These are phyloP conservation scores for Entomobrya multifasciata DNA, from an alignment of 2,888 invertebrate species.

Conservation along the genomic window DNA sequence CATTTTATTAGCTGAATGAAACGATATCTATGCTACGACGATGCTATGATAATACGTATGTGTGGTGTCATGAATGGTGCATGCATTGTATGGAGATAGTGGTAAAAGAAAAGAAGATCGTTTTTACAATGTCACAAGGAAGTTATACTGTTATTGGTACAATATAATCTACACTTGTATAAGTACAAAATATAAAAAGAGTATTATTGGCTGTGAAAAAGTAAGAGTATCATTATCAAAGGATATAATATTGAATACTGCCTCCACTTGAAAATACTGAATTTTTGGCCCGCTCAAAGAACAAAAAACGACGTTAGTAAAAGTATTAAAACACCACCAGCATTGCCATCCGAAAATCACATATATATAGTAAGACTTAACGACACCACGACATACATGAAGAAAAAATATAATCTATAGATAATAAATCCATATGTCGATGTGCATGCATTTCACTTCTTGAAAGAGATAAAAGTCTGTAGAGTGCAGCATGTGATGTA, in stretches of 20 bases:
- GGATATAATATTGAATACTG: conserved; percentile 41
- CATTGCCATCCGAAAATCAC: conserved; percentile 6
- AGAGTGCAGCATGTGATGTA: not conserved
- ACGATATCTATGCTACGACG: conserved; percentile 59
- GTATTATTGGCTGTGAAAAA: conserved; percentile 49
- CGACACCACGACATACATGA: conserved; percentile 30
- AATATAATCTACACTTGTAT: not conserved
- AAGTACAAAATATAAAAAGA: too few relatives aligned
- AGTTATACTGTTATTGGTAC: not conserved
- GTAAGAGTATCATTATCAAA: conserved; percentile 66
- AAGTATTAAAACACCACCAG: conserved; percentile 39
- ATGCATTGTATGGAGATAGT: conserved; percentile 1
- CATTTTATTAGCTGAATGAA: conserved; percentile 70
- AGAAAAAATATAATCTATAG: conserved; percentile 35
- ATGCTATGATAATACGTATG: not conserved
- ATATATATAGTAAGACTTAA: conserved; percentile 9
- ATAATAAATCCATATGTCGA: conserved; percentile 44
- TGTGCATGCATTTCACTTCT: conserved; percentile 51
- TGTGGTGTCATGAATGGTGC: conserved; percentile 31
- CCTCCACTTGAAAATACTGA: not conserved
- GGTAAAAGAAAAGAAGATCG: conserved; percentile 32
- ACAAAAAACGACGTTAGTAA: conserved; percentile 14
- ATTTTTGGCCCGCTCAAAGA: not conserved
- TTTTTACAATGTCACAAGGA: conserved; percentile 47
- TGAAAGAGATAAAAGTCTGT: conserved; percentile 22